Evolutionary conservation across 2,113 vertebrate genomes (phyloP).

Genomic region (Toxostoma redivivum): DNA sequence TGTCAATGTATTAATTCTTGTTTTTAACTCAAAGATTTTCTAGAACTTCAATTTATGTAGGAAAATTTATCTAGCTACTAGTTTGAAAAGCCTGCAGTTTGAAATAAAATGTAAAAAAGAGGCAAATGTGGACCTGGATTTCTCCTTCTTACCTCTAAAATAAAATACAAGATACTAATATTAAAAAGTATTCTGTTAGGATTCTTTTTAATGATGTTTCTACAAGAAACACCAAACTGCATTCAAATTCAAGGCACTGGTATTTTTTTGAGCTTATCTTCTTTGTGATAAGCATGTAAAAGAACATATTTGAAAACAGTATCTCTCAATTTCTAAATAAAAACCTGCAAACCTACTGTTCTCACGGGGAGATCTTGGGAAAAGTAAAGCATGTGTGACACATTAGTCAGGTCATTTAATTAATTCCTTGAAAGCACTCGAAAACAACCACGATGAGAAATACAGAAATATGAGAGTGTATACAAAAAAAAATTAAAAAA

Average conservation of each 20-base stretch:
- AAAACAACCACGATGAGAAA: not conserved
- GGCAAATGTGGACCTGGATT: not conserved
- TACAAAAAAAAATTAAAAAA: not conserved
- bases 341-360: not conserved
- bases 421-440: not conserved
- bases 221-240: not conserved
- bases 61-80: not conserved
- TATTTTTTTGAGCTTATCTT: not conserved
- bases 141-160: not conserved
- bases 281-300: not conserved
- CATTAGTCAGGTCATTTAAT: not conserved
- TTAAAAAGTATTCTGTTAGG: not conserved
- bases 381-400: not conserved
- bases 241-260: not conserved
- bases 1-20: not conserved
- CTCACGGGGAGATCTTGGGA: not conserved
- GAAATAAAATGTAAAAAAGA: not conserved
- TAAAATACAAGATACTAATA: not conserved
- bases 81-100: not conserved
- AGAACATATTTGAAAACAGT: not conserved
- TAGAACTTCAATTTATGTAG: not conserved
- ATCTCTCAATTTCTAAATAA: not conserved
- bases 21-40: not conserved
- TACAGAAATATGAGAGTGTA: not conserved
- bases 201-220: not conserved